Evolutionary conservation across 2,797 vertebrate genomes (phyloP).

Genomic region (Melanogrammus aeglefinus): DNA sequence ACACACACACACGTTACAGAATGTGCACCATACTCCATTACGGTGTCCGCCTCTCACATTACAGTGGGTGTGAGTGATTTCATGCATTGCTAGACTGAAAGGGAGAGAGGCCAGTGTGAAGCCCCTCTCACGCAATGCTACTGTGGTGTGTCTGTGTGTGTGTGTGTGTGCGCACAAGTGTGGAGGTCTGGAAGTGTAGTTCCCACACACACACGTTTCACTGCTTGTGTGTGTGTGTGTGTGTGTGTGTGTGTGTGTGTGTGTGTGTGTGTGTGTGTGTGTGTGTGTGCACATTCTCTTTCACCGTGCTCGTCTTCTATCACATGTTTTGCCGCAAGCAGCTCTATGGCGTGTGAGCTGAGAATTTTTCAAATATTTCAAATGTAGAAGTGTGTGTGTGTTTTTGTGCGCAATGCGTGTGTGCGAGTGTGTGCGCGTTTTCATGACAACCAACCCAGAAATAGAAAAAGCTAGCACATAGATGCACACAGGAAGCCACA

Average conservation of each 20-base stretch:
- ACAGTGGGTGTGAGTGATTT: constrained; percentile 50
- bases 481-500: constrained; percentile 42
- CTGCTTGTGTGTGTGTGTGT: no score
- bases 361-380: no score
- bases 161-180: constrained; percentile 5
- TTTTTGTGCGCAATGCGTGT: no score
- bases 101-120: constrained; percentile 60
- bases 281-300: no score
- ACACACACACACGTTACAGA: background rate
- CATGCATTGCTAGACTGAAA: constrained; percentile 61
- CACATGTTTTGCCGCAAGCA: no score
- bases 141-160: constrained; percentile 13
- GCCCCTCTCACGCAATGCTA: constrained; percentile 64
- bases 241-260: no score
- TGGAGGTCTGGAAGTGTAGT: constrained; percentile 11
- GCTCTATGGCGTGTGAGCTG: no score
- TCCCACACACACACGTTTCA: background rate
- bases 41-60: constrained; percentile 47
- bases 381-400: no score
- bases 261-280: no score
- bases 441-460: background rate
- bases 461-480: constrained; percentile 17
- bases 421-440: no score
- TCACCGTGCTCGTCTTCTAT: no score
- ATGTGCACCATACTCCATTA: constrained; percentile 1